Evolutionary conservation across 2,113 vertebrate genomes (phyloP).

Genomic region (Telmatochromis brichardi): DNA sequence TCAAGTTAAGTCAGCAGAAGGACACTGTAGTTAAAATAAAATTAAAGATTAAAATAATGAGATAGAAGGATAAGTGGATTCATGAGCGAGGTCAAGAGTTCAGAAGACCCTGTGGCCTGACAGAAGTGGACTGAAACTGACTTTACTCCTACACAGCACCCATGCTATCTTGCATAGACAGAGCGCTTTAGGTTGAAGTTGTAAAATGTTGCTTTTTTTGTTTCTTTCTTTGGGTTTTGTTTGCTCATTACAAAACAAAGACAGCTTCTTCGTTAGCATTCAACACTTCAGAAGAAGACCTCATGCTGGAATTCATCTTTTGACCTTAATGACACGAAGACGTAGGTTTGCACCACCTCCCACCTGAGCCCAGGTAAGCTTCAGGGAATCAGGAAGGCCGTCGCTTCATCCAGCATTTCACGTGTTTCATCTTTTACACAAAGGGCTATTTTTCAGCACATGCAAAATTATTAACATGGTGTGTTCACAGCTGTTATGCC

Average conservation of each 20-base stretch:
- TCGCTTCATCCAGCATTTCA: background rate
- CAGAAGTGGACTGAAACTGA: no score
- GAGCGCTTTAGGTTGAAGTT: no score
- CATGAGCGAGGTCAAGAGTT: no score
- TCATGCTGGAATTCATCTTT: background rate
- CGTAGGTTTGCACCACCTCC: background rate
- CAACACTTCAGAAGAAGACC: background rate
- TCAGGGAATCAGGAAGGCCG: background rate
- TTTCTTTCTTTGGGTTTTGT: no score
- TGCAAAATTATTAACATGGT: background rate
- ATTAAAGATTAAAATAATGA: background rate
- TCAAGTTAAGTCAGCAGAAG: background rate
- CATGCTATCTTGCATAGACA: no score
- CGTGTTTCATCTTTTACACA: conserved; percentile 11
- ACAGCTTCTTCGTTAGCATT: no score
- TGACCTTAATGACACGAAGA: background rate
- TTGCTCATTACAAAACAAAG: no score
- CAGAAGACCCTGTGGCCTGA: no score
- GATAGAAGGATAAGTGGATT: background rate
- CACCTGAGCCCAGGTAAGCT: background rate
- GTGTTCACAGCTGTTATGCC: conserved; percentile 4
- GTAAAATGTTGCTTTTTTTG: no score
- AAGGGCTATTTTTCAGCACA: background rate
- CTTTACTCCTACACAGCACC: no score
- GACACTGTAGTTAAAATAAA: background rate